These are phyloP conservation scores for Sturmia bella DNA, from an alignment of 2,888 invertebrate genomes.

Conservation along the genomic window DNA sequence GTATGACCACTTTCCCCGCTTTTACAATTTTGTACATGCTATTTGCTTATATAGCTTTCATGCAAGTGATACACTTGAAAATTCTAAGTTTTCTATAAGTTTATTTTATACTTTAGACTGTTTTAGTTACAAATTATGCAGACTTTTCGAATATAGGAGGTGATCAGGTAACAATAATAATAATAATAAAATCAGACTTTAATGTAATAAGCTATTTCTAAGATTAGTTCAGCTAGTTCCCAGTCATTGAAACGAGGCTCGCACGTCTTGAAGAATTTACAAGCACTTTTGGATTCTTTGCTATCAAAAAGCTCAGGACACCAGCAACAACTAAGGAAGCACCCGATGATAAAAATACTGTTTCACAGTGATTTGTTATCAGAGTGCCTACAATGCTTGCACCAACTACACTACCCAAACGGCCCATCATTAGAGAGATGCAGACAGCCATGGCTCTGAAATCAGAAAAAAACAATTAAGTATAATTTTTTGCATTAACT, in stretches of 20 bases:
- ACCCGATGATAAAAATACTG: constrained; percentile 79
- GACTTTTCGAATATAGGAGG: constrained; percentile 57
- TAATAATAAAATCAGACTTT: constrained; percentile 66
- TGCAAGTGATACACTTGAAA: too few species aligned
- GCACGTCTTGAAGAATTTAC: constrained; percentile 70
- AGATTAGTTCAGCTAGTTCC: constrained; percentile 71
- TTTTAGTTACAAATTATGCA: constrained; percentile 40
- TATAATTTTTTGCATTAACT: too few species aligned
- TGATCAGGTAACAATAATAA: constrained; percentile 58
- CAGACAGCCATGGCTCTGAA: constrained; percentile 83
- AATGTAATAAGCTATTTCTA: constrained; percentile 40
- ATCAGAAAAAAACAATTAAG: background rate
- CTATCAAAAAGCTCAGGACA: constrained; percentile 74
- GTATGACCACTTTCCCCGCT: too few species aligned
- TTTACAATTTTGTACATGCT: too few species aligned
- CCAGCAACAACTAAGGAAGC: constrained; percentile 74
- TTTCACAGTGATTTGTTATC: constrained; percentile 82
- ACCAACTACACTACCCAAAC: constrained; percentile 82
- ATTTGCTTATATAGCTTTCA: too few species aligned
- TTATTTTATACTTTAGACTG: background rate
- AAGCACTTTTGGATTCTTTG: constrained; percentile 68
- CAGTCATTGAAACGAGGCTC: constrained; percentile 76
- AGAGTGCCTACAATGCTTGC: constrained; percentile 82
- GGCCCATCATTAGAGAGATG: constrained; percentile 83
- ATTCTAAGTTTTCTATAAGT: background rate